These are phyloP conservation scores for Tragelaphus scriptus DNA, from an alignment of 2,113 vertebrate genomes.

Conservation along the genomic window DNA sequence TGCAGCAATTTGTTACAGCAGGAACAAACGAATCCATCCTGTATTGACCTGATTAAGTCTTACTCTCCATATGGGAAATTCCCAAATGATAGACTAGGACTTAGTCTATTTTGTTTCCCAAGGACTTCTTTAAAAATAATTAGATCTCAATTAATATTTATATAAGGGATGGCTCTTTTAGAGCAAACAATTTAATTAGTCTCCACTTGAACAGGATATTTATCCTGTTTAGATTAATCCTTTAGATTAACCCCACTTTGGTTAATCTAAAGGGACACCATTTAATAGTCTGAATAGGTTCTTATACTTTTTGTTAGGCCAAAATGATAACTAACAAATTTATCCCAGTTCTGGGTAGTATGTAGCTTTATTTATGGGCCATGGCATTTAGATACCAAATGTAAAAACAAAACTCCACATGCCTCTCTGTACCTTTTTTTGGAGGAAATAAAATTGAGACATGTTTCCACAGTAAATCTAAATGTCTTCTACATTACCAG, in stretches of 20 bases:
- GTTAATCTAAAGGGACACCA: not conserved
- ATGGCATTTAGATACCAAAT: slow-evolving; percentile 27
- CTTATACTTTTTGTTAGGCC: not conserved
- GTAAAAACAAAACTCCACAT: slow-evolving; percentile 35
- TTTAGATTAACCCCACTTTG: not conserved
- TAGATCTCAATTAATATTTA: slow-evolving; percentile 19
- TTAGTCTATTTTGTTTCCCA: not conserved
- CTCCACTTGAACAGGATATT: not conserved
- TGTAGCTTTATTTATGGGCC: slow-evolving; percentile 25
- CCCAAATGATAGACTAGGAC: not conserved
- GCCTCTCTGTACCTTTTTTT: not conserved
- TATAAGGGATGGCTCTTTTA: not conserved
- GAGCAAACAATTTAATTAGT: not conserved
- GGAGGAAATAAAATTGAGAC: slow-evolving; percentile 58
- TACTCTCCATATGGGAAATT: not conserved
- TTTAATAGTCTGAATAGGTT: not conserved
- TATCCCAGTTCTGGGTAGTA: not conserved
- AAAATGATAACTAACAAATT: not conserved
- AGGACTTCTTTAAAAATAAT: not conserved
- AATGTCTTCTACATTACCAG: slow-evolving; percentile 40
- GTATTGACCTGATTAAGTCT: not conserved
- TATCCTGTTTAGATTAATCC: not conserved
- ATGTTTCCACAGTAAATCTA: slow-evolving; percentile 57
- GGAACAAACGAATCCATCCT: not conserved
- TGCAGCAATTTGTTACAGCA: not conserved